These are phyloP conservation scores for Paracanthobrama guichenoti DNA, from an alignment of 2,113 vertebrate genomes.

Conservation along the genomic window DNA sequence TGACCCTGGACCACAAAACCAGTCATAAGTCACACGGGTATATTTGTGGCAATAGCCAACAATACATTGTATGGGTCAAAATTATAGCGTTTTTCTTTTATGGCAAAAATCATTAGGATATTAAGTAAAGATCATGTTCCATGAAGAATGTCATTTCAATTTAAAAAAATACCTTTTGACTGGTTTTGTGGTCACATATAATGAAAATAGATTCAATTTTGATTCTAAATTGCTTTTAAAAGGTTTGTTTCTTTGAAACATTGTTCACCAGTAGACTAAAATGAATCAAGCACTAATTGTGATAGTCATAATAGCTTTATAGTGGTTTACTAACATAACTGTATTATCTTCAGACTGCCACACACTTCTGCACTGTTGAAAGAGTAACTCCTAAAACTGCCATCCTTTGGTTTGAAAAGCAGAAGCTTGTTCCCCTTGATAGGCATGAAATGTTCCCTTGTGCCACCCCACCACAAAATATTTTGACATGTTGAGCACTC, in stretches of 20 bases:
- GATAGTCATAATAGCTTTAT: neutral
- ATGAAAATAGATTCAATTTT: neutral
- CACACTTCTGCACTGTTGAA: constrained; percentile 5
- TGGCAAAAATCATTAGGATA: no score
- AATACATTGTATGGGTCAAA: no score
- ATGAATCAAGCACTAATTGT: neutral
- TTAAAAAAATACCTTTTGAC: no score
- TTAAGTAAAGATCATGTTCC: no score
- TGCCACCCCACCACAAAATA: constrained; percentile 71
- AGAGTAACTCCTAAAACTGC: constrained; percentile 8
- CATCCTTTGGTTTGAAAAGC: constrained; percentile 4
- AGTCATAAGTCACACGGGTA: no score
- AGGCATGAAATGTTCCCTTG: constrained; percentile 42
- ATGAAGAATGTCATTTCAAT: no score
- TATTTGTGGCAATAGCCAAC: no score
- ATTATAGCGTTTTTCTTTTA: no score
- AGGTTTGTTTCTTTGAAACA: neutral
- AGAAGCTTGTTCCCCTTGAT: constrained; percentile 18
- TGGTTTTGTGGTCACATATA: no score
- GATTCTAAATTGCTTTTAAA: neutral
- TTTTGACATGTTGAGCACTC: constrained; percentile 74
- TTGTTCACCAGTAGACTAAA: neutral
- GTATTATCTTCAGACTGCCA: constrained; percentile 7
- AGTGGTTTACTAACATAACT: neutral
- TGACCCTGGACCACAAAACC: no score